phyloP scores from a whole-genome alignment of 2,888 invertebrate species.

The Stenolophus ochropezus region DNA sequence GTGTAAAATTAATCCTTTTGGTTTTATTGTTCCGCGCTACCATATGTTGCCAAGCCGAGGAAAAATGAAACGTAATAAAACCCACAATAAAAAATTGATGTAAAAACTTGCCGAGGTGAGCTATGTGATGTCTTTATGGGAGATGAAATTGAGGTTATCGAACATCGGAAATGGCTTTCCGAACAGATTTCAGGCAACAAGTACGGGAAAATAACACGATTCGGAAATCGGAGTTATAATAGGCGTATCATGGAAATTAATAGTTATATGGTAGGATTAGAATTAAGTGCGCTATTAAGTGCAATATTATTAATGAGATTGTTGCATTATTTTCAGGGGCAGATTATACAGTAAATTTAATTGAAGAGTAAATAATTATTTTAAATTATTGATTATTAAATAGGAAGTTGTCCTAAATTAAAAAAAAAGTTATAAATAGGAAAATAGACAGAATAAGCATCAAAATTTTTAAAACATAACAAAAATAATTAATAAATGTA shows the following conservation, averaged over 20 bases:
- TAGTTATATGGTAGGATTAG: too few species aligned
- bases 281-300: too few species aligned
- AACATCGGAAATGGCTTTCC: background rate
- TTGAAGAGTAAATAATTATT: too few species aligned
- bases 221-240: background rate
- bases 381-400: too few species aligned
- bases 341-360: too few species aligned
- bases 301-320: too few species aligned
- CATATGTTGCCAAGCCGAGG: constrained; percentile 27
- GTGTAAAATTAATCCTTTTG: constrained; percentile 48
- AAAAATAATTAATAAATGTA: too few species aligned
- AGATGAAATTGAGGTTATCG: constrained; percentile 20
- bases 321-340: too few species aligned
- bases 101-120: constrained; percentile 31
- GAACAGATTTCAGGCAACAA: constrained; percentile 4
- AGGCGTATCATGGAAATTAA: background rate
- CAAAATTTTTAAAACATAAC: too few species aligned
- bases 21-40: constrained; percentile 40
- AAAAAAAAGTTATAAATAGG: too few species aligned
- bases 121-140: constrained; percentile 40
- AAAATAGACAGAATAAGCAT: too few species aligned
- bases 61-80: constrained; percentile 46
- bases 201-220: background rate
- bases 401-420: too few species aligned
- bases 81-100: constrained; percentile 23